phyloP scores from a whole-genome alignment of 2,888 invertebrate species.

The Vesta saturnalis region DNA sequence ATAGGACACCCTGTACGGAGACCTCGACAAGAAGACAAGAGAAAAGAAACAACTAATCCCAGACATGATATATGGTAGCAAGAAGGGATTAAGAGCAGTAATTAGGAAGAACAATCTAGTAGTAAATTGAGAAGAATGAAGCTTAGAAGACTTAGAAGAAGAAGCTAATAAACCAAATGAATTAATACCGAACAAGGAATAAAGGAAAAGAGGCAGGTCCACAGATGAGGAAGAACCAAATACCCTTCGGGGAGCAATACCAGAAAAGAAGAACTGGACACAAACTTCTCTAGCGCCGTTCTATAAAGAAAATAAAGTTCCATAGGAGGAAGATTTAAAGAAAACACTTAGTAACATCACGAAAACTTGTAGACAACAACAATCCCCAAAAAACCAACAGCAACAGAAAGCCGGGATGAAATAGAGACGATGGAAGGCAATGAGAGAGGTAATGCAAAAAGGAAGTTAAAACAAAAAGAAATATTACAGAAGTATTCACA shows the following conservation, averaged over 20 bases:
- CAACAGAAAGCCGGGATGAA: not conserved
- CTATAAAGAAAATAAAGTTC: conserved; percentile 4
- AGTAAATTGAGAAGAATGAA: not conserved
- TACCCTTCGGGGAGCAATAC: too few relatives aligned
- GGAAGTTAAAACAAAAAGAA: too few relatives aligned
- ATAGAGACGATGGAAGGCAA: conserved; percentile 4
- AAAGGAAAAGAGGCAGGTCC: not conserved
- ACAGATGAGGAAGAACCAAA: not conserved
- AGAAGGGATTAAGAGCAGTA: not conserved
- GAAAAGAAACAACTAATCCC: conserved; percentile 4
- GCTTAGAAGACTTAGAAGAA: conserved; percentile 5
- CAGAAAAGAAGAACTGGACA: not conserved
- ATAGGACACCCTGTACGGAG: too few relatives aligned
- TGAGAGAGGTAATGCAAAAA: too few relatives aligned
- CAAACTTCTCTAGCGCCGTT: not conserved
- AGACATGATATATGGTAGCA: not conserved
- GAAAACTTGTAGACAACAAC: conserved; percentile 8
- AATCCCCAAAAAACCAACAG: too few relatives aligned
- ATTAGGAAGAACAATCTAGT: not conserved
- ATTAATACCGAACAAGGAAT: not conserved
- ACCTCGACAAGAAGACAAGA: not conserved
- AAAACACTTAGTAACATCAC: not conserved
- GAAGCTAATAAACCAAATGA: not conserved
- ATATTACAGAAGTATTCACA: too few relatives aligned
- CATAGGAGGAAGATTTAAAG: conserved; percentile 9